These are phyloP conservation scores for Brachylomia viminalis DNA, from an alignment of 2,888 invertebrate species.

Conservation along the genomic window DNA sequence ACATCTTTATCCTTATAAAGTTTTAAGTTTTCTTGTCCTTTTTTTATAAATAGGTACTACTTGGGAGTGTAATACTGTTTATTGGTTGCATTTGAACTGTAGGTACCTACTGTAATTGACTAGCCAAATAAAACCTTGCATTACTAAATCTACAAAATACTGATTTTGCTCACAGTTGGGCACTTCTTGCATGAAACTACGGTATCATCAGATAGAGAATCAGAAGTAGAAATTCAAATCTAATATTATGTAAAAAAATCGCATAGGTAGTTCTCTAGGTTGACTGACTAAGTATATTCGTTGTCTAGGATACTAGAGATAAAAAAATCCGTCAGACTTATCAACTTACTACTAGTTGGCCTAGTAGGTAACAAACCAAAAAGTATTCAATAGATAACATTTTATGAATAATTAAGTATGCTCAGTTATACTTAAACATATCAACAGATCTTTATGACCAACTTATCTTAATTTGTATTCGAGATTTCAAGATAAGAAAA, in stretches of 20 bases:
- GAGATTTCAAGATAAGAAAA: constrained; percentile 30
- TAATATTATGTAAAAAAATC: not conserved
- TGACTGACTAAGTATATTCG: not conserved
- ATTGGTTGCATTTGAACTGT: too few species aligned
- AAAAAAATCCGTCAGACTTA: not conserved
- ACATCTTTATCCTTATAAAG: too few species aligned
- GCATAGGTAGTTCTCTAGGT: not conserved
- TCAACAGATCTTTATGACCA: constrained; percentile 7
- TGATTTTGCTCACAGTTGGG: too few species aligned
- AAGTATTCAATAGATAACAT: constrained; percentile 11
- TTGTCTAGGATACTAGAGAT: not conserved
- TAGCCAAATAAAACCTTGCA: too few species aligned
- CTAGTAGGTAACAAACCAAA: not conserved
- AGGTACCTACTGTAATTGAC: too few species aligned
- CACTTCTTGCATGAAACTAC: not conserved
- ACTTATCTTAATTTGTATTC: constrained; percentile 17
- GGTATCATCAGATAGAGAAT: not conserved
- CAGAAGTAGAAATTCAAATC: not conserved
- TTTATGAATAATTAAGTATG: constrained; percentile 2
- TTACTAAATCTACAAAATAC: too few species aligned
- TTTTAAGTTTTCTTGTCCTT: too few species aligned
- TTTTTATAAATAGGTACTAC: too few species aligned
- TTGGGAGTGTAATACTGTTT: too few species aligned
- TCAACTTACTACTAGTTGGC: not conserved
- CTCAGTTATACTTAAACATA: not conserved